phyloP scores from a whole-genome alignment of 2,888 invertebrate species.

The Proisotoma minuta region DNA sequence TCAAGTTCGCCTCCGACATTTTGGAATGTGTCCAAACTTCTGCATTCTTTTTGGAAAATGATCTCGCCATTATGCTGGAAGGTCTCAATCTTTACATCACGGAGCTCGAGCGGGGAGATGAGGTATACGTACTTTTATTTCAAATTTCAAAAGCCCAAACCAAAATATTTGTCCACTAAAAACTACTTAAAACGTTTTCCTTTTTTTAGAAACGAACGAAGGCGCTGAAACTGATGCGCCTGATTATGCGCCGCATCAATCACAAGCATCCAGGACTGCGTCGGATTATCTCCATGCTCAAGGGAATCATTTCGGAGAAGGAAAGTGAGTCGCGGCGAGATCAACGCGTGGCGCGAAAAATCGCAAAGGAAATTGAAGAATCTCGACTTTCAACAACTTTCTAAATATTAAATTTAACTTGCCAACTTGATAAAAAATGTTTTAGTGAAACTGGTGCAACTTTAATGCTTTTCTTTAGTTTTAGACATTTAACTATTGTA shows the following conservation, averaged over 20 bases:
- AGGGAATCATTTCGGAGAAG: not conserved
- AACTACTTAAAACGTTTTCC: too few species aligned
- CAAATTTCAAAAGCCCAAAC: not conserved
- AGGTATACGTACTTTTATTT: not conserved
- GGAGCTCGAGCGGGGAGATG: not conserved
- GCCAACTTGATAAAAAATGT: too few species aligned
- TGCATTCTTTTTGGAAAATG: not conserved
- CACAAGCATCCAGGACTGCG: not conserved
- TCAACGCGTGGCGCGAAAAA: not conserved
- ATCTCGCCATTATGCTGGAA: not conserved
- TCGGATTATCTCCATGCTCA: not conserved
- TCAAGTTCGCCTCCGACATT: not conserved
- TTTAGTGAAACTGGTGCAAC: too few species aligned
- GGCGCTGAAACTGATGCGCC: not conserved
- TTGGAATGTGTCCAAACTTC: not conserved
- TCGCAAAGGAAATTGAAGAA: constrained; percentile 3
- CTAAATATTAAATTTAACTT: too few species aligned
- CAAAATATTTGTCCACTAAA: not conserved
- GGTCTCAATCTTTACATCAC: not conserved
- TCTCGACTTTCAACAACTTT: not conserved
- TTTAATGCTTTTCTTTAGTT: too few species aligned
- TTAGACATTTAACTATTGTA: too few species aligned
- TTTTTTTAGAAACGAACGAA: constrained; percentile 1
- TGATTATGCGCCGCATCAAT: constrained; percentile 1
- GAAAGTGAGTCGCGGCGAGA: not conserved